These are phyloP conservation scores for Diorhabda carinulata DNA, from an alignment of 1,140 invertebrate genomes.

Conservation along the genomic window DNA sequence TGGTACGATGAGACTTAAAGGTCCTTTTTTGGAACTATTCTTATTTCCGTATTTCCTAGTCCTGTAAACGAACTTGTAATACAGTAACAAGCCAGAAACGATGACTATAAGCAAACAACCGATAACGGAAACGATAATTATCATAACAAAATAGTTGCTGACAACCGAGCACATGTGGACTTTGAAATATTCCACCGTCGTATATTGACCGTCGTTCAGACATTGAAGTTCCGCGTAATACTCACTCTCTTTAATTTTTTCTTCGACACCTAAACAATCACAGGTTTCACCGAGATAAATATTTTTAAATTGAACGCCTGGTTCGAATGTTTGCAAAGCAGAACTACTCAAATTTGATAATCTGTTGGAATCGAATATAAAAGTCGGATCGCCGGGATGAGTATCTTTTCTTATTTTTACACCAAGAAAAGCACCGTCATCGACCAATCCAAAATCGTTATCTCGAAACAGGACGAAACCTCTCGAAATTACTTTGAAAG, in stretches of 20 bases:
- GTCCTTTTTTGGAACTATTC: constrained; percentile 44
- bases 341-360: constrained; percentile 54
- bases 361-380: constrained; percentile 65
- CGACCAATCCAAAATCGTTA: constrained; percentile 57
- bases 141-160: constrained; percentile 33
- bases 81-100: constrained; percentile 23
- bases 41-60: constrained; percentile 49
- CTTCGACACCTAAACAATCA: constrained; percentile 53
- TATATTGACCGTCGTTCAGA: constrained; percentile 28
- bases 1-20: constrained; percentile 64
- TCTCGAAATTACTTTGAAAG: constrained; percentile 58
- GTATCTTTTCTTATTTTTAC: constrained; percentile 54
- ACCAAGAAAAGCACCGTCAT: constrained; percentile 58
- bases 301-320: constrained; percentile 54
- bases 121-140: constrained; percentile 36
- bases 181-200: constrained; percentile 38
- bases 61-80: constrained; percentile 37
- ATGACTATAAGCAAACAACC: constrained; percentile 34
- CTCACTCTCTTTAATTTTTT: constrained; percentile 33
- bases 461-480: constrained; percentile 63
- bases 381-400: constrained; percentile 38
- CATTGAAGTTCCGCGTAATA: constrained; percentile 40
- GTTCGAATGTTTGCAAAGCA: constrained; percentile 57
- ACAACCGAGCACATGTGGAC: constrained; percentile 36
- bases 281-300: constrained; percentile 59